Evolutionary conservation across 37 sponge, comb jelly and placozoan genomes (phyloP), one percentile per base, ranked within the genome.

Genomic region (Amphimedon queenslandica): DNA sequence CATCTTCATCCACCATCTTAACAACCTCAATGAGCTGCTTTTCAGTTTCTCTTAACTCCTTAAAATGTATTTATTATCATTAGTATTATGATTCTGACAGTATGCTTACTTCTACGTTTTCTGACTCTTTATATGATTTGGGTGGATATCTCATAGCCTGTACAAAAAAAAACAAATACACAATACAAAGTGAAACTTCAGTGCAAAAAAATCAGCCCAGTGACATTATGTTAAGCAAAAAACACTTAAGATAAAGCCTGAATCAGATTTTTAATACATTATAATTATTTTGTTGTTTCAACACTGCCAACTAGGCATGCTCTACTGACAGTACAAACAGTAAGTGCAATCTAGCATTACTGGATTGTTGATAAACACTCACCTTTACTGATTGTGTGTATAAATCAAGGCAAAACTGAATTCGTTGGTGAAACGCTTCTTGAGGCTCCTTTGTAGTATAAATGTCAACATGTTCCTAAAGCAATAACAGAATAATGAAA

Each of bases 111-210:
- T 92, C 89, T 8, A 68, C 63, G 21, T 84, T 80, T 40, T 91
- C 92, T 42, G 87, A 80, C 42, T 91, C 87, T 39, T 87, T 90
- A 87, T 90, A 97, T 0, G 92, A 80, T 58, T 97, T 97, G 35
- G 94, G 98, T 64, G 98, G 98, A 57, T 88, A 95, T 57, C 93
- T 80, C 92, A 93, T 89, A 2, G 94, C 94, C 92, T 88, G 66
- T 1, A 58, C 27, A 60, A 29, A 18, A 30, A 27, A 55, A 38
- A 40, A 39, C 61, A 3, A 40, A 37, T 57, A 27, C 23, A 34
- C 3, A 3, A 42, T 40, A 30, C 3, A 30, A n/a, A n/a, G n/a
- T n/a, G n/a, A n/a, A n/a, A n/a, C n/a, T n/a, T n/a, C n/a, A n/a
- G n/a, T n/a, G n/a, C n/a, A n/a, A n/a, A n/a, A n/a, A n/a, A n/a